A percentile compares a stretch with the other conserved stretches of the same genome.
Evolutionary conservation across 2,888 invertebrate genomes (phyloP).

Genomic region (Drosophila sordidula): DNA sequence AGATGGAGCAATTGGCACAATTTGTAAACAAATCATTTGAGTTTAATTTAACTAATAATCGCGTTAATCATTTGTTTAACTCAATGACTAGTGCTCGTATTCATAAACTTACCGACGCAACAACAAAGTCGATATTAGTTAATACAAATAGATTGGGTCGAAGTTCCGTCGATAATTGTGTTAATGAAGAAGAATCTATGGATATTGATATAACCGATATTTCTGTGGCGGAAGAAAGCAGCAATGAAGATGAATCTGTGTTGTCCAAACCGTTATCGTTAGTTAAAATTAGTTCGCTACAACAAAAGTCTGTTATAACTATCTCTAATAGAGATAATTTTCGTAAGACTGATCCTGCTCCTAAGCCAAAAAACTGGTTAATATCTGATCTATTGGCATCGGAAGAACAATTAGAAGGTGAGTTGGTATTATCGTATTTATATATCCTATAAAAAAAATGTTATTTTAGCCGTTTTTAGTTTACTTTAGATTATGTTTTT

Average conservation of each 20-base stretch:
- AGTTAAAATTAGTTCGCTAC: slow-evolving; percentile 63
- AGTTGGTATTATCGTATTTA: slow-evolving; percentile 1
- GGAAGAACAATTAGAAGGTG: slow-evolving; percentile 64
- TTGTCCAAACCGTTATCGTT: slow-evolving; percentile 71
- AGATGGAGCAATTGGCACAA: slow-evolving; percentile 95
- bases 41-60: slow-evolving; percentile 85
- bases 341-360: slow-evolving; percentile 48
- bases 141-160: slow-evolving; percentile 48
- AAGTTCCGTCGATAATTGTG: slow-evolving; percentile 62
- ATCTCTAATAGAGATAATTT: slow-evolving; percentile 33
- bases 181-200: slow-evolving; percentile 84
- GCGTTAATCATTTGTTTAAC: slow-evolving; percentile 82
- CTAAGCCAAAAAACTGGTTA: slow-evolving; percentile 81
- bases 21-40: slow-evolving; percentile 95
- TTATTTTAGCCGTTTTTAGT: neutral
- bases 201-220: slow-evolving; percentile 85
- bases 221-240: slow-evolving; percentile 78
- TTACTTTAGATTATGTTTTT: neutral
- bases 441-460: neutral
- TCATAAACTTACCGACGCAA: slow-evolving; percentile 64
- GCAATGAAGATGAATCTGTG: slow-evolving; percentile 44
- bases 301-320: slow-evolving; percentile 44
- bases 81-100: slow-evolving; percentile 78
- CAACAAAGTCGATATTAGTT: slow-evolving; percentile 51
- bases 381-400: slow-evolving; percentile 80